These are phyloP conservation scores for Dromococcyx pavoninus DNA, from an alignment of 2,797 vertebrate genomes.

Conservation along the genomic window DNA sequence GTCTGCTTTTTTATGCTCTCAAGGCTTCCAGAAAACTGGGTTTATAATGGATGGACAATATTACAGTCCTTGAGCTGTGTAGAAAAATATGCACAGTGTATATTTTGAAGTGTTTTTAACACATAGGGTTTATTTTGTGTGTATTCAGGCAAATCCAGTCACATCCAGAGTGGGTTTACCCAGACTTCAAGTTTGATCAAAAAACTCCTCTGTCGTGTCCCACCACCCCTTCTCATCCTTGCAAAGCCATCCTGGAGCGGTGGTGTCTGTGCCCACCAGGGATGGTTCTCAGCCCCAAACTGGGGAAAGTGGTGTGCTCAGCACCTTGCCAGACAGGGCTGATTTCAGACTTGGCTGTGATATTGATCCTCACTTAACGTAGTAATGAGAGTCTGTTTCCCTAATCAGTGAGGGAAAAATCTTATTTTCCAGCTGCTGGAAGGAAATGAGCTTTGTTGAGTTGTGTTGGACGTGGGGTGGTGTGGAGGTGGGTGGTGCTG, in stretches of 20 bases:
- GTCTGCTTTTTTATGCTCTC: not conserved
- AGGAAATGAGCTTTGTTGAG: not conserved
- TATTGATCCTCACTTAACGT: conserved; percentile 42
- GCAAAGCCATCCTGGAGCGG: not conserved
- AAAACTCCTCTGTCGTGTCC: not conserved
- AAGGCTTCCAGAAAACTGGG: not conserved
- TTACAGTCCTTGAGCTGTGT: not conserved
- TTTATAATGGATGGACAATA: not conserved
- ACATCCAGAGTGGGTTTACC: not conserved
- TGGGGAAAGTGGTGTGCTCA: not conserved
- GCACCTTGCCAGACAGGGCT: not conserved
- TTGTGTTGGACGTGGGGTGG: not conserved
- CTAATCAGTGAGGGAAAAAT: conserved; percentile 37
- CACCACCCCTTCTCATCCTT: not conserved
- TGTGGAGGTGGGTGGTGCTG: not conserved
- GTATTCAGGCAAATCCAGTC: not conserved
- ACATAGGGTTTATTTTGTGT: fast-evolving
- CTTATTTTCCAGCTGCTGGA: conserved; percentile 30
- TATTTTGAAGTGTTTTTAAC: not conserved
- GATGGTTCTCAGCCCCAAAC: fast-evolving
- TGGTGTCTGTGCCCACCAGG: fast-evolving
- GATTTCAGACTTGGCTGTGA: conserved; percentile 7
- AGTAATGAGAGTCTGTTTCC: conserved; percentile 49
- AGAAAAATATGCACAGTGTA: not conserved
- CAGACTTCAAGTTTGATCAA: not conserved